Base-by-base conservation (phyloP, 2,113 vertebrate species). In the Serilophus lunatus region DNA sequence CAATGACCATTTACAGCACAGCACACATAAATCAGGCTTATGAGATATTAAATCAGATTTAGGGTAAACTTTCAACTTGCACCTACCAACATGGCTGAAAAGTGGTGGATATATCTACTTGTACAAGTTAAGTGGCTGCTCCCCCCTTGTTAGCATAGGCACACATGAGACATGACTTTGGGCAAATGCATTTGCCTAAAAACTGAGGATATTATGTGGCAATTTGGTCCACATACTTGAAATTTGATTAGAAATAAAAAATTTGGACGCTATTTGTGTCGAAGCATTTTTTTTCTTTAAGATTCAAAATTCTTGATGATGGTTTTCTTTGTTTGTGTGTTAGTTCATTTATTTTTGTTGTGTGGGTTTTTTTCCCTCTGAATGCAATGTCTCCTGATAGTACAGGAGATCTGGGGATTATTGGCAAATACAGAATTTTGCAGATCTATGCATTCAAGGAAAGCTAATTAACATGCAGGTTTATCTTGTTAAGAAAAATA, bases 31-130 rank as follows among this genome's bases (percentile, higher is more conserved):
- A 88, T 80, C 79, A 83, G 85, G 20, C 13, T 81, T 59, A 83
- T 59, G 82, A 90, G 69, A 29, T 59, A 56, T n/a, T 90, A 81
- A 64, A 78, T 84, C 56, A 81, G 35, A 18, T 40, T 86, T 66
- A 80, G 65, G 35, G 64, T 54, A 66, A 81, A 72, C 81, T 92
- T 93, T 78, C 78, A 38, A 50, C 35, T 44, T 77, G 50, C 13
- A 19, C n/a, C 33, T n/a, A 63, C 19, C 42, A 69, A 40, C 42
- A 36, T 6, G 44, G n/a, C 50, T 92, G 63, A 60, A 44, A 84
- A 94, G 72, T 13, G 17, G 18, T 72, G 22, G 15, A 9, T 44
- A 8, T 31, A 8, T 76, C 86, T 61, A 49, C 63, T 51, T 33
- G 13, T 20, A 31, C 25, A 57, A 56, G 36, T 45, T 28, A 45